Evolutionary conservation across 2,113 vertebrate genomes (phyloP).

Genomic region (Marmota flaviventris): DNA sequence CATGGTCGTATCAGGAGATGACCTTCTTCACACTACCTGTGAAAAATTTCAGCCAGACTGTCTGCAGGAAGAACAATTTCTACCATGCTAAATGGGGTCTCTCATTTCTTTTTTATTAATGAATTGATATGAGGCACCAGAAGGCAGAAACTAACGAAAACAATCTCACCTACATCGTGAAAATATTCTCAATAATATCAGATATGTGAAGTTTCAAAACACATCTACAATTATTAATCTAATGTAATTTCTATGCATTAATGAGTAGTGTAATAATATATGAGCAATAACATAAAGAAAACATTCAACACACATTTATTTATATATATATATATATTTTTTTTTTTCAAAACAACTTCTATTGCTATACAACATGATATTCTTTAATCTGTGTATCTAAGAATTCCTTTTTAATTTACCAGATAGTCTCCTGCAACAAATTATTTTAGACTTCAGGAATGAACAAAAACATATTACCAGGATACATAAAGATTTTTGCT

Average conservation of each 20-base stretch:
- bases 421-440: slow-evolving; percentile 37
- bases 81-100: neutral
- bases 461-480: slow-evolving; percentile 18
- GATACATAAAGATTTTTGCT: slow-evolving; percentile 53
- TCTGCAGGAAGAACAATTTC: neutral
- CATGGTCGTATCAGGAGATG: neutral
- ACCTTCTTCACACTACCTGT: neutral
- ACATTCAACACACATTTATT: neutral
- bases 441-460: slow-evolving; percentile 44
- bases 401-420: slow-evolving; percentile 47
- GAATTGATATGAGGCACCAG: neutral
- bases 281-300: neutral
- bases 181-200: neutral
- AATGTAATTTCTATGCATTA: neutral
- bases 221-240: neutral
- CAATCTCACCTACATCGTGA: neutral
- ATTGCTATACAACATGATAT: neutral
- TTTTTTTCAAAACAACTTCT: neutral
- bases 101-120: neutral
- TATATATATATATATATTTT: neutral
- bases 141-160: neutral
- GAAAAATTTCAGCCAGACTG: neutral
- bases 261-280: neutral
- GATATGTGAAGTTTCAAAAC: neutral
- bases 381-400: neutral